These are phyloP conservation scores for Myzus persicae DNA, from an alignment of 1,140 invertebrate genomes.

Conservation along the genomic window DNA sequence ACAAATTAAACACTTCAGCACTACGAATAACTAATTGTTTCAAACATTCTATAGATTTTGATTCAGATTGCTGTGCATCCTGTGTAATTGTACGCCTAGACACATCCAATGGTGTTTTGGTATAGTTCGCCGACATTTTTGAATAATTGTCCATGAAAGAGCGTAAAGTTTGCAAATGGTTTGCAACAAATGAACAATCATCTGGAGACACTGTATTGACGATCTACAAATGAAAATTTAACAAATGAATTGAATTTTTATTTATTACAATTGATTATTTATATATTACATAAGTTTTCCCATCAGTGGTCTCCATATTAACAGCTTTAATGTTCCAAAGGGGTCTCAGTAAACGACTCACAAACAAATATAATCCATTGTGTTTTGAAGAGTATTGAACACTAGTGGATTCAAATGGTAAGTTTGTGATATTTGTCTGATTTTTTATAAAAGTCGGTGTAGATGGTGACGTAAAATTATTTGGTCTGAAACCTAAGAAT, in stretches of 20 bases:
- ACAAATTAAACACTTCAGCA: constrained; percentile 91
- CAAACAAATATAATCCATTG: constrained; percentile 90
- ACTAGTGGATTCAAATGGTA: constrained; percentile 53
- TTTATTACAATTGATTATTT: constrained; percentile 62
- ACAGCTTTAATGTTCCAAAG: constrained; percentile 74
- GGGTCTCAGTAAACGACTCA: constrained; percentile 83
- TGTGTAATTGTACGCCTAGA: constrained; percentile 13
- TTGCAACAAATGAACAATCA: constrained; percentile 55
- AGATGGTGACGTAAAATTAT: constrained; percentile 54
- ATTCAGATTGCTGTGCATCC: constrained; percentile 37
- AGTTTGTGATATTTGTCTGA: constrained; percentile 49
- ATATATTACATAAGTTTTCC: constrained; percentile 61
- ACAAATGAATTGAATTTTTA: neutral
- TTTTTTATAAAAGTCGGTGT: constrained; percentile 26
- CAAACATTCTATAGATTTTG: constrained; percentile 78
- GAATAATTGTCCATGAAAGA: constrained; percentile 58
- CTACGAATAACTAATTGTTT: constrained; percentile 80
- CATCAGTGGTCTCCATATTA: constrained; percentile 42
- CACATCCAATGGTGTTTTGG: neutral
- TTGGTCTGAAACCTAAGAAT: constrained; percentile 54
- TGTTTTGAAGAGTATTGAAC: constrained; percentile 82
- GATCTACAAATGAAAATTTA: constrained; percentile 66
- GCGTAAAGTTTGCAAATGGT: constrained; percentile 52
- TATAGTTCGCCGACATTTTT: constrained; percentile 34
- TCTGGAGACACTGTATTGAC: constrained; percentile 53